Base-by-base conservation (phyloP, 2,113 vertebrate species). In the Poeciliopsis turrubarensis region DNA sequence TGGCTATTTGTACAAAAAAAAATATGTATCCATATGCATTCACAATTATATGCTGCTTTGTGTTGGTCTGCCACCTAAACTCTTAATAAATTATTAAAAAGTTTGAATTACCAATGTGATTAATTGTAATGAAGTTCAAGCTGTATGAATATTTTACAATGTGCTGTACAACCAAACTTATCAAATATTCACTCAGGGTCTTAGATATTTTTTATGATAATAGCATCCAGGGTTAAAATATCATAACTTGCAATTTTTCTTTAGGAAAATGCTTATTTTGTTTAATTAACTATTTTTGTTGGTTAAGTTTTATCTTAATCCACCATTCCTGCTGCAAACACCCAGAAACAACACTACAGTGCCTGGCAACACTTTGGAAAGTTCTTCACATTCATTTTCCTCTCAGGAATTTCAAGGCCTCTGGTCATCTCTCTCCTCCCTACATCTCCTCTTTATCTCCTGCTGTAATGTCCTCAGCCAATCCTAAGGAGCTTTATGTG, bases 401-500 rank as follows among this genome's bases (percentile, higher is more conserved):
- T 75, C 75, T 72, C 63, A 84, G 84, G 75, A 81, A 72, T 82
- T 79, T 87, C 65, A 85, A 88, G 80, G 82, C 75, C 68, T 76
- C 74, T 77, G 79, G 75, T 80, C 80, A 72, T 75, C 70, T 77
- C 79, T 66, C 71, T 85, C 75, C 75, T 81, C 64, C 65, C 66
- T 54, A 75, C 64, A 80, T 72, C 64, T 26, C 4, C 25, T 29
- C 25, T 75, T 27, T 41, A 31, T 57, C 14, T 63, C 83, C 68
- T 54, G 22, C 32, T 39, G 54, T 26, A 66, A n/a, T 85, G 81
- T 87, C 87, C 87, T 90, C 66, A 76, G 34, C 76, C 66, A 86
- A 86, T 79, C 81, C 77, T 68, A 31, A 66, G 41, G 60, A 79
- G 83, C 76, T 82, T 92, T 85, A 86, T 86, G 66, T 80, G 78